Conservation (phyloP, 2,797 vertebrate genomes). For the Lagodon rhomboides region DNA sequence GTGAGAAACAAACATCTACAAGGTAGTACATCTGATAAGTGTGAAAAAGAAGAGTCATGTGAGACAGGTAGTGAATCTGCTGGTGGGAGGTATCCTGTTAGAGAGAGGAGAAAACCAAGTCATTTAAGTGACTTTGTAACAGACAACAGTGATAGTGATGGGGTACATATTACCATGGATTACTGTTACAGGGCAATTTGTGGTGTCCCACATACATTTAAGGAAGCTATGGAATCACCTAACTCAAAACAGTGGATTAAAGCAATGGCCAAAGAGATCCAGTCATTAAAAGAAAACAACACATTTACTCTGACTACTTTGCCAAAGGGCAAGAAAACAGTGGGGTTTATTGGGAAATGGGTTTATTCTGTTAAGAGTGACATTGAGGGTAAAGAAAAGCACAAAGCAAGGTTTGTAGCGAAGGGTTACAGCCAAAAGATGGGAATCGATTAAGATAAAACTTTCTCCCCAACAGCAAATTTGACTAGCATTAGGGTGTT, state of each 20-base stretch:
- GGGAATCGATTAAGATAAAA: background rate
- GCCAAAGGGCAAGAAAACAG: conserved; percentile 12
- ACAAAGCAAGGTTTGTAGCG: no score
- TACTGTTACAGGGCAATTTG: conserved; percentile 14
- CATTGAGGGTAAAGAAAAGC: no score
- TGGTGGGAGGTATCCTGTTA: background rate
- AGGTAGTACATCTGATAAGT: background rate
- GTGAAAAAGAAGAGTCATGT: background rate
- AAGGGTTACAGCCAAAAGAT: no score
- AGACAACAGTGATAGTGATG: background rate
- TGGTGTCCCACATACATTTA: background rate
- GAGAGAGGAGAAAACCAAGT: background rate
- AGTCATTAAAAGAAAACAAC: background rate
- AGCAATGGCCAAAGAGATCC: background rate
- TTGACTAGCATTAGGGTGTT: background rate
- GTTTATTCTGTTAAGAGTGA: no score
- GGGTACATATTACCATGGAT: background rate
- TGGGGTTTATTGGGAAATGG: no score
- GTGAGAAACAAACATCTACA: background rate
- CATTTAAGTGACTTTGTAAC: conserved; percentile 5
- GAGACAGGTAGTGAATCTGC: background rate
- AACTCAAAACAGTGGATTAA: background rate
- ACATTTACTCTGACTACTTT: conserved; percentile 4
- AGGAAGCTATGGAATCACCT: conserved; percentile 1
- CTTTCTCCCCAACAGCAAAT: conserved; percentile 4